A percentile compares a stretch with the other conserved stretches of the same genome.
phyloP scores from a whole-genome alignment of 2,113 vertebrate genomes.

The Oryzias javanicus region DNA sequence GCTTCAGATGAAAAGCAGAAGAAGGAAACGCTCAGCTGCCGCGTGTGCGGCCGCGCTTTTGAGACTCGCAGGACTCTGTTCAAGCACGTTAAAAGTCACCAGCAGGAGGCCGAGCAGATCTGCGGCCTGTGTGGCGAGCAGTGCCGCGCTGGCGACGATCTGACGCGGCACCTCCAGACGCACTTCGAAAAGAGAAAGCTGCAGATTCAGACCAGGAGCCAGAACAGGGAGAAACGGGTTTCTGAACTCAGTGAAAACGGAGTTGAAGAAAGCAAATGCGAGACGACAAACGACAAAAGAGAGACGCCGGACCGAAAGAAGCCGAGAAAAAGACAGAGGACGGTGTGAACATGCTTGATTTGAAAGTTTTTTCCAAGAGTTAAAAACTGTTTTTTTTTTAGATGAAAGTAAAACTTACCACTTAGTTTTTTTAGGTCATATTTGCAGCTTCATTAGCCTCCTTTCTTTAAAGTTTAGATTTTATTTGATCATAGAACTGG shows the following conservation, averaged over 20 bases:
- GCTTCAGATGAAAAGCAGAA: background rate
- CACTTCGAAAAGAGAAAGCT: background rate
- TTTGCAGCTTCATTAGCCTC: too few relatives aligned
- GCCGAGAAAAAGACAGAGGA: too few relatives aligned
- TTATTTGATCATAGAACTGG: too few relatives aligned
- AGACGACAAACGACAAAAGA: background rate
- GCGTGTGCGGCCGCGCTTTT: conserved; percentile 1
- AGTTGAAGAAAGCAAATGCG: background rate
- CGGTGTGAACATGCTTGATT: too few relatives aligned
- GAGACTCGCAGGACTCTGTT: background rate
- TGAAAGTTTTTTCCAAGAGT: too few relatives aligned
- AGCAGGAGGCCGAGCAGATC: background rate
- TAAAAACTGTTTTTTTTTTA: too few relatives aligned
- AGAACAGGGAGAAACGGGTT: background rate
- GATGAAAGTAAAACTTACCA: too few relatives aligned
- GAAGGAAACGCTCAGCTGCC: background rate
- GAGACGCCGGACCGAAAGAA: background rate
- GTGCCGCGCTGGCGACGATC: background rate
- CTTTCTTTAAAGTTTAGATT: too few relatives aligned
- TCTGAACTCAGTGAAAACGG: background rate
- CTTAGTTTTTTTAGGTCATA: too few relatives aligned
- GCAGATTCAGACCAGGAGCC: background rate
- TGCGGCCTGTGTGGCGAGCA: conserved; percentile 6
- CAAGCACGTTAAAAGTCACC: background rate
- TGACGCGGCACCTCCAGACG: conserved; percentile 8